Percentiles rank a stretch among this genome's conserved stretches.
Evolutionary conservation across 1,140 invertebrate genomes (phyloP).

Genomic region (Lethrus apterus): DNA sequence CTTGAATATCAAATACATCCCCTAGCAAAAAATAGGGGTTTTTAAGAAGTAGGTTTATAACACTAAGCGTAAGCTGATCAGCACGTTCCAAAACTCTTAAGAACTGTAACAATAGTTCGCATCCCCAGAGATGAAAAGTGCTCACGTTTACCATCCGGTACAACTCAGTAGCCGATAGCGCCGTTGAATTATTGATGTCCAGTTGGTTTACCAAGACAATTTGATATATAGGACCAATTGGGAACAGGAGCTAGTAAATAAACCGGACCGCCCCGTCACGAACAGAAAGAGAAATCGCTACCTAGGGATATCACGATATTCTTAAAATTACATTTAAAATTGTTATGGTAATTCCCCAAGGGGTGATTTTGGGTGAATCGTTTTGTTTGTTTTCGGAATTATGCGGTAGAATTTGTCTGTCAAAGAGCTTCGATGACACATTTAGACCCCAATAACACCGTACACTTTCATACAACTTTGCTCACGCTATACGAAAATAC

Average conservation of each 20-base stretch:
- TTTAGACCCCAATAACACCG: conserved; percentile 15
- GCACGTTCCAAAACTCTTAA: too few relatives aligned
- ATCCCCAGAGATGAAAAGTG: too few relatives aligned
- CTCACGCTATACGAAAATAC: conserved; percentile 24
- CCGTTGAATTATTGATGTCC: conserved; percentile 35
- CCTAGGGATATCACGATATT: conserved; percentile 27
- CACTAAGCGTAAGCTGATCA: too few relatives aligned
- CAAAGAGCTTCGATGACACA: conserved; percentile 14
- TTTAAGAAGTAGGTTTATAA: too few relatives aligned
- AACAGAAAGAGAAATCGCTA: conserved; percentile 30
- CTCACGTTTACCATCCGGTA: too few relatives aligned
- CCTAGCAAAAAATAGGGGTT: too few relatives aligned
- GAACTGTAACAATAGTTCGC: too few relatives aligned
- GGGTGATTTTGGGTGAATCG: conserved; percentile 16
- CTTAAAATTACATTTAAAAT: conserved; percentile 34
- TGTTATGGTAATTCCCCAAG: conserved; percentile 24
- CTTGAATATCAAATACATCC: background rate
- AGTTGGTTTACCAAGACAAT: conserved; percentile 32
- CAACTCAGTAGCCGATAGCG: too few relatives aligned
- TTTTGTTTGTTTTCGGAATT: conserved; percentile 27
- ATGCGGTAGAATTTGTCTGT: conserved; percentile 17
- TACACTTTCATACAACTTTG: conserved; percentile 22
- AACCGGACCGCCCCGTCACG: conserved; percentile 25
- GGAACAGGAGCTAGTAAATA: conserved; percentile 33
- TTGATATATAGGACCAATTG: conserved; percentile 35